Evolutionary conservation across 2,797 vertebrate species (phyloP).

Genomic region (Trachurus trachurus): DNA sequence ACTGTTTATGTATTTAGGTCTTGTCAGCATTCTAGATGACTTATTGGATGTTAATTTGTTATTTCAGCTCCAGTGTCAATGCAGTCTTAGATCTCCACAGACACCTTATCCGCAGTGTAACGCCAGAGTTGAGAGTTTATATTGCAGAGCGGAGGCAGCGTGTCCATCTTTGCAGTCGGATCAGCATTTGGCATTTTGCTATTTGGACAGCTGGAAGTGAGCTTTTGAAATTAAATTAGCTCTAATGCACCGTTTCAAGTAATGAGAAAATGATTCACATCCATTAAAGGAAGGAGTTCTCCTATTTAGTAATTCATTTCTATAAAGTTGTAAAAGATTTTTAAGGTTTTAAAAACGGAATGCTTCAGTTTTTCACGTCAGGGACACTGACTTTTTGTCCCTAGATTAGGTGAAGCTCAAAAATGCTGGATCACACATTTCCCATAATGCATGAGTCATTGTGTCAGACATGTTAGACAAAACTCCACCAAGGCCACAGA

Average conservation of each 20-base stretch:
- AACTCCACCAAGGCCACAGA: constrained; percentile 3
- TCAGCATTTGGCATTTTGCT: constrained; percentile 15
- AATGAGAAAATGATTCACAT: neutral
- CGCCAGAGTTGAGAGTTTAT: neutral
- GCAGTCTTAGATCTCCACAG: neutral
- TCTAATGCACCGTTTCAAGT: constrained; percentile 6
- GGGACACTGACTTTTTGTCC: neutral
- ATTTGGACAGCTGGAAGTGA: constrained; percentile 6
- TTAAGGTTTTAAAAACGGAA: neutral
- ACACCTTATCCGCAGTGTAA: neutral
- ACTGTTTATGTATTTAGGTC: neutral
- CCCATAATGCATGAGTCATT: constrained; percentile 12
- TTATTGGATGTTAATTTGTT: neutral
- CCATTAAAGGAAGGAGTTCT: neutral
- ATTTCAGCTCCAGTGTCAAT: neutral
- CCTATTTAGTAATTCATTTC: neutral
- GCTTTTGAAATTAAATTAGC: constrained; percentile 13
- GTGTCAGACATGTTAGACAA: neutral
- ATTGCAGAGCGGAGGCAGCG: neutral
- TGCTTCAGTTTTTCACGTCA: neutral
- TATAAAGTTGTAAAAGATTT: neutral
- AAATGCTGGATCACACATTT: constrained; percentile 14
- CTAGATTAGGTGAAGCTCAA: neutral
- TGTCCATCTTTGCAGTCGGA: constrained; percentile 16
- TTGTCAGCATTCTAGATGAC: neutral